Evolutionary conservation across 1,140 invertebrate genomes (phyloP), one percentile per base, ranked within the genome.

Genomic region (Nasonia giraulti): DNA sequence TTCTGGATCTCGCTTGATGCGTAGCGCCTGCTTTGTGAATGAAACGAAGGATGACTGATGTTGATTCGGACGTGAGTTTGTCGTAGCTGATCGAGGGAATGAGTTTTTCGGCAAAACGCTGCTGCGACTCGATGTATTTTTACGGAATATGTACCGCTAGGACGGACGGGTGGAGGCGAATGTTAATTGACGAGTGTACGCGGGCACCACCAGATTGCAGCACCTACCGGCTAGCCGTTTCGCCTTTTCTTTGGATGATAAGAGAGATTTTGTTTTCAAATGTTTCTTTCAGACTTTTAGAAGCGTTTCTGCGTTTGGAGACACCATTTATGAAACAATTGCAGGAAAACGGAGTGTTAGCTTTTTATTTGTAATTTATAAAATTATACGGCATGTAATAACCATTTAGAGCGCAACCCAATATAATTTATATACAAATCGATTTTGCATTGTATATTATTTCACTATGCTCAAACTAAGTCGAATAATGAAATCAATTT

Each of bases 131-230:
- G 55, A 0, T 71, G 10, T 71, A 12, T 71, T 71, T 71, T 71
- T 71, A 71, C 31, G 68, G 68, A 11, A 71, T 3, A 20, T 4
- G 55, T 62, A 62, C 55, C 55, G 55, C 55, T 62, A 73, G 27
- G 33, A 37, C 27, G 12, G 47, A 33, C 37, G 76, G n/a, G 76
- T 78, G 76, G 76, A 55, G 31, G 10, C 47, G 47, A 47, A 55
- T 55, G 76, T 14, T 23, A 55, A 75, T 47, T 23, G 47, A 20
- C 11, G 2, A 78, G 76, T 23, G 27, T 31, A 3, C 3, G 5
- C 23, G 14, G 40, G n/a, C 75, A 20, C 82, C 82, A 23, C 82
- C 27, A 83, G 82, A 31, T 84, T 8, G 68, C 82, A 84, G 66
- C 76, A 84, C 82, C 82, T 79, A 4, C 10, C 82, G 77, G 76